Percentiles rank a stretch among this genome's conserved stretches.
phyloP scores from a whole-genome alignment of 1,140 invertebrate genomes.

The Bactericera cockerelli region DNA sequence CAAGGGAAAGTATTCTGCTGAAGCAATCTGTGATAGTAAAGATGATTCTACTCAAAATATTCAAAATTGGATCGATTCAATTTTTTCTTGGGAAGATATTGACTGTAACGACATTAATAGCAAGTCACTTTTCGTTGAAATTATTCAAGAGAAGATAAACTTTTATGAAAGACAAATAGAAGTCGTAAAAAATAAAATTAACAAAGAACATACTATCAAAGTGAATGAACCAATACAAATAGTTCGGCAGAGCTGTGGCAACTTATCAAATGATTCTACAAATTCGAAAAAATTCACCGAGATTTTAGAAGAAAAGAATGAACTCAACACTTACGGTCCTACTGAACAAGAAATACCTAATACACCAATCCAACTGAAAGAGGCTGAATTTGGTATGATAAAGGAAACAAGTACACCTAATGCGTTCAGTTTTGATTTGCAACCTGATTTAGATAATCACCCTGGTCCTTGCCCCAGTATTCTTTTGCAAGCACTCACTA shows the following conservation, averaged over 20 bases:
- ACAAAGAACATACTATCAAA: background rate
- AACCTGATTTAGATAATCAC: conserved; percentile 57
- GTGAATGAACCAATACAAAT: background rate
- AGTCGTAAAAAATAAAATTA: background rate
- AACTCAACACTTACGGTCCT: conserved; percentile 4
- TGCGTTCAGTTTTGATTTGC: conserved; percentile 66
- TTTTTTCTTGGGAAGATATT: background rate
- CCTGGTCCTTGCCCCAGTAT: conserved; percentile 84
- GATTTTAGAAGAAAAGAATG: background rate
- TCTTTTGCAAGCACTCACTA: conserved; percentile 89
- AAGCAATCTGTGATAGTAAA: conserved; percentile 52
- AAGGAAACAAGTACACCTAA: conserved; percentile 28
- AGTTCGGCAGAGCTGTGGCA: background rate
- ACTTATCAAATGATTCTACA: background rate
- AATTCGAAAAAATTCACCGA: background rate
- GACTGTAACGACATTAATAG: background rate
- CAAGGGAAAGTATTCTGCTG: conserved; percentile 64
- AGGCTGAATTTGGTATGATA: conserved; percentile 21
- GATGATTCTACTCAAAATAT: conserved; percentile 10
- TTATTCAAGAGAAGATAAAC: background rate
- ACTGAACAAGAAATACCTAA: background rate
- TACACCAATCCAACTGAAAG: background rate
- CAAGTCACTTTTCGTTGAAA: background rate
- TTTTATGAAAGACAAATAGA: background rate
- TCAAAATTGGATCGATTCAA: background rate